Conservation (phyloP, 2,888 invertebrate species). For the Epiblema foenella region DNA sequence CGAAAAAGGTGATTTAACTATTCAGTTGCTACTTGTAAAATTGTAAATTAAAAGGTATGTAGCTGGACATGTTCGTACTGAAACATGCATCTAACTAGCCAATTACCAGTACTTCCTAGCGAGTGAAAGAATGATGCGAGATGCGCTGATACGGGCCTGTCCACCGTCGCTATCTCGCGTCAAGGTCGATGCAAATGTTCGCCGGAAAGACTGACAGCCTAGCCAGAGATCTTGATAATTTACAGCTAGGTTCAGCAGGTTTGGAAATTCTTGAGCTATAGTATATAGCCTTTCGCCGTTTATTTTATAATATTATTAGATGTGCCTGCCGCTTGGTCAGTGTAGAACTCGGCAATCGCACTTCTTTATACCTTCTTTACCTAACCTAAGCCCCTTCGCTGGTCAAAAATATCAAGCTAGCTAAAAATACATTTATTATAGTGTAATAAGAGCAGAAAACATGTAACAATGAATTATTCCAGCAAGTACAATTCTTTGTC, state of each 20-base stretch:
- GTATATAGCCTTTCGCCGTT: background rate
- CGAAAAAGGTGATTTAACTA: background rate
- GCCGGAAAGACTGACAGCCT: slow-evolving; percentile 40
- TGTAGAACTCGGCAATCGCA: too few relatives aligned
- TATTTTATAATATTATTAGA: background rate
- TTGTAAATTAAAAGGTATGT: background rate
- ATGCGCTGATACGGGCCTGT: slow-evolving; percentile 34
- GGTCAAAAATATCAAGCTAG: background rate
- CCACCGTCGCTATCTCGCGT: slow-evolving; percentile 42
- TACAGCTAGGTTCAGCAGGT: slow-evolving; percentile 31
- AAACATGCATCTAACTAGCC: slow-evolving; percentile 26
- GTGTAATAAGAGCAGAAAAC: background rate
- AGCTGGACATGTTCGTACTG: background rate
- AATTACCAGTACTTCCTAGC: slow-evolving; percentile 38
- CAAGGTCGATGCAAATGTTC: slow-evolving; percentile 42
- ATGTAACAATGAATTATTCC: slow-evolving; percentile 1
- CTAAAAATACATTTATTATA: background rate
- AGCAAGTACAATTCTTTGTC: slow-evolving; percentile 3
- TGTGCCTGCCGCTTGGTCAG: background rate
- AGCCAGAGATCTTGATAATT: slow-evolving; percentile 40
- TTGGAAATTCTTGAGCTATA: slow-evolving; percentile 8
- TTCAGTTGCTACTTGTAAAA: background rate
- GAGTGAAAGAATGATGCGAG: slow-evolving; percentile 40
- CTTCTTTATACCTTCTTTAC: too few relatives aligned
- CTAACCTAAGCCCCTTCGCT: too few relatives aligned